phyloP scores from a whole-genome alignment of 2,888 invertebrate genomes.

The Drosophila picticornis region DNA sequence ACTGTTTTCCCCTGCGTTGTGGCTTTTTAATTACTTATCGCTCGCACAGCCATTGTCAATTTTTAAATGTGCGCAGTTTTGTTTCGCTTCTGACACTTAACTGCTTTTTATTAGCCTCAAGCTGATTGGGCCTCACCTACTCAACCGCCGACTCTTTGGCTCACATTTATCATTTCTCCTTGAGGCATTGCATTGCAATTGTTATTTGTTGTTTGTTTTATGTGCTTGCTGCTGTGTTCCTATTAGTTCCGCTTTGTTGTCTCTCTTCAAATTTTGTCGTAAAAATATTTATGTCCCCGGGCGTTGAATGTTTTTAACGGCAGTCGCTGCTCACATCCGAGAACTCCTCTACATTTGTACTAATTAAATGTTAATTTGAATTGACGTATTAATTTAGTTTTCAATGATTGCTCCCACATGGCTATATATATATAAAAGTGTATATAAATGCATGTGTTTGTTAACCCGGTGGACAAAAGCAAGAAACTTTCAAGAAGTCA shows the following conservation, averaged over 20 bases:
- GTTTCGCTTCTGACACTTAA: constrained; percentile 63
- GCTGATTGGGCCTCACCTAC: constrained; percentile 19
- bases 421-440: neutral
- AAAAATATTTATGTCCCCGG: constrained; percentile 69
- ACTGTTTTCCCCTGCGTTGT: neutral
- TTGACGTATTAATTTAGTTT: constrained; percentile 35
- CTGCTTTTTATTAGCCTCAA: constrained; percentile 64
- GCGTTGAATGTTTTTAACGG: constrained; percentile 59
- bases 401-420: constrained; percentile 8
- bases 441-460: neutral
- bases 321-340: constrained; percentile 17
- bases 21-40: constrained; percentile 73
- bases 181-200: constrained; percentile 13
- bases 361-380: constrained; percentile 56
- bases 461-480: constrained; percentile 2
- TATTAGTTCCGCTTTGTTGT: constrained; percentile 54
- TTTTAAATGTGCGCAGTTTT: constrained; percentile 60
- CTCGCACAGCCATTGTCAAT: constrained; percentile 62
- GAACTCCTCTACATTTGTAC: constrained; percentile 44
- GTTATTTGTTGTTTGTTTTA: constrained; percentile 31
- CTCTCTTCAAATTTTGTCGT: constrained; percentile 46
- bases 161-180: constrained; percentile 39
- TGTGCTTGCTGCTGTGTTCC: constrained; percentile 28
- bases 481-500: constrained; percentile 16
- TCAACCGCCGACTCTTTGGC: neutral